Conservation (phyloP, 2,888 invertebrate species). For the Nineta flava region DNA sequence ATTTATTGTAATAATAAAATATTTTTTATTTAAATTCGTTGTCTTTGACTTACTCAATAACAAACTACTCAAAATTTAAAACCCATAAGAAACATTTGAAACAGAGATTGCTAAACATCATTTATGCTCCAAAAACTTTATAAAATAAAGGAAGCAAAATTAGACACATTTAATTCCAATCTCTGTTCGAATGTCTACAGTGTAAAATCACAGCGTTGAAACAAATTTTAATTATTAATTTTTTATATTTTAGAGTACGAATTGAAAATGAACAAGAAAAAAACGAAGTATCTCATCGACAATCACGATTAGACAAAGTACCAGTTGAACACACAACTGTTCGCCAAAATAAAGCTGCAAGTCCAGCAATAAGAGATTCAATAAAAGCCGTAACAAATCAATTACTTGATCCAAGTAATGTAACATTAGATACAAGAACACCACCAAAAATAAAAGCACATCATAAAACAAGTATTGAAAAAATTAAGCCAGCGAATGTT, state of each 20-base stretch:
- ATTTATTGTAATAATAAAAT: too few species aligned
- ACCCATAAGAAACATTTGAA: too few species aligned
- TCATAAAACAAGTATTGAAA: slow-evolving; percentile 24
- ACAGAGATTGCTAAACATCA: too few species aligned
- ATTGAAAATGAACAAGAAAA: slow-evolving; percentile 4
- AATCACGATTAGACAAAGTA: neutral
- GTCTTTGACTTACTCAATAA: too few species aligned
- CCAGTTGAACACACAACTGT: slow-evolving; percentile 1
- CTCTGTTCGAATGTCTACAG: too few species aligned
- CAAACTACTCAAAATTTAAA: too few species aligned
- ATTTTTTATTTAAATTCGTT: too few species aligned
- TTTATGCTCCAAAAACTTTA: too few species aligned
- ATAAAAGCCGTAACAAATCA: slow-evolving; percentile 41
- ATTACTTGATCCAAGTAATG: slow-evolving; percentile 32
- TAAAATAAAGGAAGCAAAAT: too few species aligned
- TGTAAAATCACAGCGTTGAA: too few species aligned
- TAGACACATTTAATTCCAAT: too few species aligned
- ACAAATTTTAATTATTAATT: too few species aligned
- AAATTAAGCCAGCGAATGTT: slow-evolving; percentile 6
- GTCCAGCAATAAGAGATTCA: slow-evolving; percentile 35
- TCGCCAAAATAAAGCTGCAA: slow-evolving; percentile 29
- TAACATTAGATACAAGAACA: slow-evolving; percentile 41
- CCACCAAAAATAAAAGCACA: slow-evolving; percentile 37
- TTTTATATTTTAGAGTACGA: slow-evolving; percentile 3
- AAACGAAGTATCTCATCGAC: neutral